Conservation (phyloP, 2,113 vertebrate genomes). For the Daubentonia madagascariensis region DNA sequence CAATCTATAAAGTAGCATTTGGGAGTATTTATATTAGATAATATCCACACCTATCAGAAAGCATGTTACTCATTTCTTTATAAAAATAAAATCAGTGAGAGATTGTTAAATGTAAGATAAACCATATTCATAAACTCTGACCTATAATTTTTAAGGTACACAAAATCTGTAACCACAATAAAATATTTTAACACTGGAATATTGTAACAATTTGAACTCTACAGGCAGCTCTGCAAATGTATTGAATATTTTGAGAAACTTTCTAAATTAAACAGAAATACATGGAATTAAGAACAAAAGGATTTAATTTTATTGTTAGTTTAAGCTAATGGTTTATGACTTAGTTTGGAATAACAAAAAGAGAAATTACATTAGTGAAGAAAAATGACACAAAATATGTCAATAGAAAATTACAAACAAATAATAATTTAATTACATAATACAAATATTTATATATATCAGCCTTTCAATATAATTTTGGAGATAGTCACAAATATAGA, state of each 20-base stretch:
- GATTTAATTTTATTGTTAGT: background rate
- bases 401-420: background rate
- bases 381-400: background rate
- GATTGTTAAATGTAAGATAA: background rate
- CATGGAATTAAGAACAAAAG: background rate
- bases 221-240: background rate
- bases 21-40: background rate
- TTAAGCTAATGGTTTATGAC: background rate
- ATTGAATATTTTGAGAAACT: background rate
- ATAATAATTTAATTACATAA: background rate
- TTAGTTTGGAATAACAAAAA: background rate
- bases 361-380: background rate
- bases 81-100: background rate
- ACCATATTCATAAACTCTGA: background rate
- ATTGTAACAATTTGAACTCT: background rate
- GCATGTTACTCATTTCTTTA: background rate
- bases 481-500: background rate
- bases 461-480: background rate
- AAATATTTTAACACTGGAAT: background rate
- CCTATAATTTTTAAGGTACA: background rate
- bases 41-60: background rate
- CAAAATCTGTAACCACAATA: background rate
- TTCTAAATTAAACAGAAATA: background rate
- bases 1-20: background rate
- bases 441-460: accelerated